A percentile compares a stretch with the other conserved stretches of the same genome.
These are phyloP conservation scores for Exephanes ischioxanthus DNA, from an alignment of 2,888 invertebrate genomes.

Conservation along the genomic window DNA sequence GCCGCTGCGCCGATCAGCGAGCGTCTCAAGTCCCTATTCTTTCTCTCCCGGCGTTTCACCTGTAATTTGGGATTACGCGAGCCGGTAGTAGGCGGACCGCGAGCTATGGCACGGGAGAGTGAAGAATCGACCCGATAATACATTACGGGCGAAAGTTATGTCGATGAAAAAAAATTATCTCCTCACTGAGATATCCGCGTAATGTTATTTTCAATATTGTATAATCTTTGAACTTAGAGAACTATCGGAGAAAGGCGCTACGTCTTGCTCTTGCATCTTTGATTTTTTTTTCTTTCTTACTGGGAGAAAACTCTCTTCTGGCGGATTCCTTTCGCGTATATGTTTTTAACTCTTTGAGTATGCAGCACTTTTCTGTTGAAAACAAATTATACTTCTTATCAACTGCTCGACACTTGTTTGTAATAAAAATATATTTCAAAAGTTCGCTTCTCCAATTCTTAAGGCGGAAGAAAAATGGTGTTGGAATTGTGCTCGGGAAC, in stretches of 20 bases:
- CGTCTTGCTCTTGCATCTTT: neutral
- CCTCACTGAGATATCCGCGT: neutral
- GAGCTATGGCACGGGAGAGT: conserved; percentile 13
- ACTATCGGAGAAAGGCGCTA: neutral
- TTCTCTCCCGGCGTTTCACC: conserved; percentile 52
- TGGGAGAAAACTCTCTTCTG: no score
- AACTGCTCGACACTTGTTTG: no score
- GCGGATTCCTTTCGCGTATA: no score
- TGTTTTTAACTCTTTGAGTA: no score
- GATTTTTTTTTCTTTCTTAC: neutral
- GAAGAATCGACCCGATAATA: conserved; percentile 18
- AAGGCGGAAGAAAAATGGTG: no score
- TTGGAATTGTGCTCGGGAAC: no score
- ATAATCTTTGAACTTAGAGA: neutral
- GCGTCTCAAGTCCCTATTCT: conserved; percentile 46
- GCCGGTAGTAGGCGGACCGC: conserved; percentile 57
- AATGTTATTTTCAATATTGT: neutral
- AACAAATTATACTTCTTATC: no score
- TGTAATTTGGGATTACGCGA: conserved; percentile 68
- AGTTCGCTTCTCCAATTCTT: no score
- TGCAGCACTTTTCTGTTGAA: no score
- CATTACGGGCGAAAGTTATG: conserved; percentile 11
- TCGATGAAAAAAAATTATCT: neutral
- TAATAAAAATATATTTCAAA: no score
- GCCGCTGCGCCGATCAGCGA: neutral